phyloP scores from a whole-genome alignment of 2,113 vertebrate species.

The Cynocephalus volans region DNA sequence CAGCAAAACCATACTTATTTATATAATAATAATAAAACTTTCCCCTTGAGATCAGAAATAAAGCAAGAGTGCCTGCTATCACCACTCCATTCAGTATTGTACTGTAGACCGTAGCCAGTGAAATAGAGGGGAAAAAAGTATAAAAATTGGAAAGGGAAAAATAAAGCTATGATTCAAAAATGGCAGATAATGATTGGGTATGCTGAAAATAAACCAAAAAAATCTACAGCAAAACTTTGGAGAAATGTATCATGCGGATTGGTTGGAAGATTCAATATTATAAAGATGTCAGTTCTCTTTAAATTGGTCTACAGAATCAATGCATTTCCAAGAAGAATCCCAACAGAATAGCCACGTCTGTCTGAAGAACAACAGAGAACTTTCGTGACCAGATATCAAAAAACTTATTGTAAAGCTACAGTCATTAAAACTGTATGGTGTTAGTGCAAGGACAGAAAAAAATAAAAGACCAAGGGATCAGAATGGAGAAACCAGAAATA shows the following conservation, averaged over 20 bases:
- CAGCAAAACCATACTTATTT: no score
- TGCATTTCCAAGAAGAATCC: not conserved
- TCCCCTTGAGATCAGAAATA: not conserved
- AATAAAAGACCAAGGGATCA: not conserved
- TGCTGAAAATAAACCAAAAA: not conserved
- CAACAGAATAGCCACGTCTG: not conserved
- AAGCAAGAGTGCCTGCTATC: not conserved
- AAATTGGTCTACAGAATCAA: not conserved
- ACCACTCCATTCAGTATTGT: rapidly evolving
- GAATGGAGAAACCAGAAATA: not conserved
- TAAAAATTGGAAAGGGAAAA: not conserved
- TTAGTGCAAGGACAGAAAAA: not conserved
- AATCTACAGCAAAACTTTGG: not conserved
- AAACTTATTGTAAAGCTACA: not conserved
- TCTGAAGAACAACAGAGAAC: not conserved
- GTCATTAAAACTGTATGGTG: not conserved
- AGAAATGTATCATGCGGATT: not conserved
- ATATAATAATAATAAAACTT: not conserved
- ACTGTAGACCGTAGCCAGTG: not conserved
- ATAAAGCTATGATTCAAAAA: not conserved
- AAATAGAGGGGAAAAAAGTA: not conserved
- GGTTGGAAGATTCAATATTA: not conserved
- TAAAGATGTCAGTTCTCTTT: not conserved
- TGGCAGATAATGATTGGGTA: not conserved
- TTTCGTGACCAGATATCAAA: not conserved